Evolutionary conservation across 1,140 invertebrate genomes (phyloP).

Genomic region (Drosophila willistoni): DNA sequence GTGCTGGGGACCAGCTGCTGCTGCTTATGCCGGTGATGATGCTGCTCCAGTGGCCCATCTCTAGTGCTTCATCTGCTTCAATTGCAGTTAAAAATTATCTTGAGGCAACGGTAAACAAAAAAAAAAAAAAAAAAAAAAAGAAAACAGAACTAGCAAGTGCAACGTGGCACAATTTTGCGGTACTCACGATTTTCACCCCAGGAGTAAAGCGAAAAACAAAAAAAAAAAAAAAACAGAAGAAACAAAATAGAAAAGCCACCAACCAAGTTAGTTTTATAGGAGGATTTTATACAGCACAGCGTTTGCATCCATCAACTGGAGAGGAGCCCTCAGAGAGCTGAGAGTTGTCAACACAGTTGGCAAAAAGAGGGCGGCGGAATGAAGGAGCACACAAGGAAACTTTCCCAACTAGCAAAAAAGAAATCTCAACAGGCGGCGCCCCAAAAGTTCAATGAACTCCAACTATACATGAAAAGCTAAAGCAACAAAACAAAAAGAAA

Average conservation of each 20-base stretch:
- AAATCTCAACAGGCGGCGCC: constrained; percentile 71
- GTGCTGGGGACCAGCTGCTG: constrained; percentile 19
- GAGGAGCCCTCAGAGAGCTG: constrained; percentile 29
- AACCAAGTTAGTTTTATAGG: constrained; percentile 67
- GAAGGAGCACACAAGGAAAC: constrained; percentile 11
- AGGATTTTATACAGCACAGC: constrained; percentile 66
- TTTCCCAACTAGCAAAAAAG: constrained; percentile 32
- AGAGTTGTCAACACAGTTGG: constrained; percentile 15
- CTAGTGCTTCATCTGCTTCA: constrained; percentile 32
- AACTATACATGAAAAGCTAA: constrained; percentile 40
- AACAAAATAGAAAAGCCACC: constrained; percentile 34
- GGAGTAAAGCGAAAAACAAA: constrained; percentile 14
- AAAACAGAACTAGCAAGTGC: constrained; percentile 72
- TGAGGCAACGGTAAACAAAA: constrained; percentile 69
- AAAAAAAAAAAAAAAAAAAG: constrained; percentile 6
- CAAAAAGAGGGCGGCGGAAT: constrained; percentile 8
- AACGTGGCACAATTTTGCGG: constrained; percentile 76
- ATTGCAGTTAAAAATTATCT: constrained; percentile 65
- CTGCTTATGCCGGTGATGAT: constrained; percentile 12
- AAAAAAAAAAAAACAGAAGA: too few relatives aligned
- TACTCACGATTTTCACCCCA: constrained; percentile 78
- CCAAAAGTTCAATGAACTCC: constrained; percentile 74
- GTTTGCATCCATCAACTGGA: constrained; percentile 75
- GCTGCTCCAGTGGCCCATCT: constrained; percentile 18
- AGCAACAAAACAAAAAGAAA: neutral